A percentile compares a stretch with the other conserved stretches of the same genome.
These are phyloP conservation scores for Tokudaia muenninki DNA, from an alignment of 2,797 vertebrate species.

Conservation along the genomic window DNA sequence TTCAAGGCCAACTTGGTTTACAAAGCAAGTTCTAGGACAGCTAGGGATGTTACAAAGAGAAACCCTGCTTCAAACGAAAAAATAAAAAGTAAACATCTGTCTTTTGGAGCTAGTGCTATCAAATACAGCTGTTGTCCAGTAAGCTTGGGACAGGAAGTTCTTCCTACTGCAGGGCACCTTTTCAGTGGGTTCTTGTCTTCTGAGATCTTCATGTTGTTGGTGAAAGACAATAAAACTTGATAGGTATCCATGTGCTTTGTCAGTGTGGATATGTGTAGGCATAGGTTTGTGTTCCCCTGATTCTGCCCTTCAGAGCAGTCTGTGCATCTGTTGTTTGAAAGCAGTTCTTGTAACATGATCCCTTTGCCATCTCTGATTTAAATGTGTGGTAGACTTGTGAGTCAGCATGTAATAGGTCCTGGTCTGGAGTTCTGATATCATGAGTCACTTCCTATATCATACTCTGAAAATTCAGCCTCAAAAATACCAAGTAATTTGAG, in stretches of 20 bases:
- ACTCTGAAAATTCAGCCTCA: background rate
- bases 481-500: background rate
- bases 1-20: background rate
- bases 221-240: background rate
- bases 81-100: background rate
- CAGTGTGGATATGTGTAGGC: slow-evolving; percentile 36
- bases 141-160: background rate
- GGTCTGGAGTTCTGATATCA: background rate
- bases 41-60: background rate
- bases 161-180: background rate
- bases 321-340: background rate
- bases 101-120: background rate
- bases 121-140: background rate
- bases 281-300: slow-evolving; percentile 15
- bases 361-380: slow-evolving; percentile 7
- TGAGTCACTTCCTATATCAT: slow-evolving; percentile 4
- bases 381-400: background rate
- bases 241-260: background rate
- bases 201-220: background rate
- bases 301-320: slow-evolving; percentile 15
- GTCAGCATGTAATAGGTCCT: background rate
- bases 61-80: background rate
- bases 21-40: background rate
- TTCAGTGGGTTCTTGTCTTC: background rate
- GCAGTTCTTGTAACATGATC: background rate